Evolutionary conservation across 2,113 vertebrate genomes (phyloP).

Genomic region (Suncus etruscus): DNA sequence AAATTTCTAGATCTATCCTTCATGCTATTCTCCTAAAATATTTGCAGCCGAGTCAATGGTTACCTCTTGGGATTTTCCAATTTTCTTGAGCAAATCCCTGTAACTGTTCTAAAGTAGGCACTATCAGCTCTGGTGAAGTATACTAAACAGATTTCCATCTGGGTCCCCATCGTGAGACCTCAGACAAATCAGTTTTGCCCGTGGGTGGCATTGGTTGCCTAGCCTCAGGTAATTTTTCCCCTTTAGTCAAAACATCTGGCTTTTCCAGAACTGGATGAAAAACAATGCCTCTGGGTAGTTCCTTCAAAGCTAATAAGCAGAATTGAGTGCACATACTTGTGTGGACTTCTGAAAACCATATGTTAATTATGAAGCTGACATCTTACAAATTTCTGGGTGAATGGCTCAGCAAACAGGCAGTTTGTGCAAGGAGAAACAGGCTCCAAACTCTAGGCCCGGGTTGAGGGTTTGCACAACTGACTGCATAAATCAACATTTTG

Average conservation of each 20-base stretch:
- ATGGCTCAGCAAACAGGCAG: neutral
- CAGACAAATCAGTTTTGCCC: neutral
- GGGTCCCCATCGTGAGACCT: neutral
- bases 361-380: slow-evolving; percentile 33
- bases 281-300: slow-evolving; percentile 12
- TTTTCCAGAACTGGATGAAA: slow-evolving; percentile 18
- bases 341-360: slow-evolving; percentile 39
- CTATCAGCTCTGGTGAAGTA: neutral
- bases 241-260: slow-evolving; percentile 36
- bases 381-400: neutral
- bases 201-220: neutral
- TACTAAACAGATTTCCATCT: neutral
- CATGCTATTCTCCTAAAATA: slow-evolving; percentile 45
- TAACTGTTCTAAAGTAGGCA: neutral
- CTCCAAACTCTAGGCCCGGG: neutral
- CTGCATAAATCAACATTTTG: neutral
- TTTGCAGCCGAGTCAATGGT: slow-evolving; percentile 56
- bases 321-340: neutral
- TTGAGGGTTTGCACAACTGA: too few relatives aligned
- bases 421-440: neutral
- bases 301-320: slow-evolving; percentile 48
- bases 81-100: slow-evolving; percentile 31
- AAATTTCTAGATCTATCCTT: slow-evolving; percentile 36
- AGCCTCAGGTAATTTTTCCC: neutral
- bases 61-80: slow-evolving; percentile 36